Evolutionary conservation across 2,888 invertebrate genomes (phyloP), one percentile per base, ranked within the genome.

Genomic region (Melanargia galathea): DNA sequence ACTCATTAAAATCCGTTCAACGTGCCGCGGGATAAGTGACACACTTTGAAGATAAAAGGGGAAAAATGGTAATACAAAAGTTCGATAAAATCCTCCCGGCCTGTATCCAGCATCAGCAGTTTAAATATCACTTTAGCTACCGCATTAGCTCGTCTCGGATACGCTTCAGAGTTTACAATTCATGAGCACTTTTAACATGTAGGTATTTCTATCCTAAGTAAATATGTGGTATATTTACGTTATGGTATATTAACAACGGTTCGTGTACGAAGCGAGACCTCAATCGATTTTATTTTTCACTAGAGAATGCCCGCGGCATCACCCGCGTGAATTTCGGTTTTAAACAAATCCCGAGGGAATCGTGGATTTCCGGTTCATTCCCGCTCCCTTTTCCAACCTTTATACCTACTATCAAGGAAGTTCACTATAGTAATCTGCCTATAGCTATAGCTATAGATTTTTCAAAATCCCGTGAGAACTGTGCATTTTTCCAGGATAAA

Each of bases 51-150:
- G 35, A 33, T 33, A 33, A 52, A n/a, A 52, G 13, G 52, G 30
- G 33, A 35, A 52, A 52, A 51, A 35, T 20, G 52, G 20, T 52
- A 52, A 52, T 6, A 52, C 52, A 52, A 52, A 52, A 35, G 52
- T 52, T 52, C 52, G 52, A 52, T 52, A 52, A 51, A 52, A 20
- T 35, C 52, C 52, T 33, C 52, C 52, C 52, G 6, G 22, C 38
- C 40, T 22, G 40, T 40, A 40, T 22, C 22, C 24, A 7, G 16
- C 43, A 55, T 16, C 40, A 35, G 52, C 52, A 33, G 40, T 55
- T 55, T 43, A 55, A 55, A 55, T 55, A 55, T 55, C 55, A 55
- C 55, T 55, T 55, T 43, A 43, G n/a, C 55, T 55, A 10, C 8
- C 24, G 43, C 43, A 43, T 55, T 55, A 55, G 43, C 55, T 18